Percentiles rank a stretch among this genome's conserved stretches.
These are phyloP conservation scores for Capromys pilorides DNA, from an alignment of 2,797 vertebrate genomes.

Conservation along the genomic window DNA sequence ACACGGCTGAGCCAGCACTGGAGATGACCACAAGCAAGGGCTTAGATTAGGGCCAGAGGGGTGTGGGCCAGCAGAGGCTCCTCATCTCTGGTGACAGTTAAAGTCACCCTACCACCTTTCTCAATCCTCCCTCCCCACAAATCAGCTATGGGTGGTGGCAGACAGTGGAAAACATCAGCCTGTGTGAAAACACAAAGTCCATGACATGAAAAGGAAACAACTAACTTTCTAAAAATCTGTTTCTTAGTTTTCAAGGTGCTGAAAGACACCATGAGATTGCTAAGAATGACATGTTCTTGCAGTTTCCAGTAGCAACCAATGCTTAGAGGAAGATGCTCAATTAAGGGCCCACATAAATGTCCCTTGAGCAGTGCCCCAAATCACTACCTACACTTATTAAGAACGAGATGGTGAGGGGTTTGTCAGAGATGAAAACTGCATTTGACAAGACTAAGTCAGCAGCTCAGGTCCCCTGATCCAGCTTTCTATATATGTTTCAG, in stretches of 20 bases:
- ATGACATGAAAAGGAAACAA: not conserved
- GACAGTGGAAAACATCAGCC: not conserved
- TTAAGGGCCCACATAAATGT: not conserved
- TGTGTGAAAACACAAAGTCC: not conserved
- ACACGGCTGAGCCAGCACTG: not conserved
- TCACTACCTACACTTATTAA: not conserved
- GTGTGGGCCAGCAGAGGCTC: not conserved
- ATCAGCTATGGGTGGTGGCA: not conserved
- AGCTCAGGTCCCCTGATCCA: not conserved
- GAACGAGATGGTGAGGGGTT: not conserved
- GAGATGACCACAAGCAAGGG: not conserved
- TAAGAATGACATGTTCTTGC: not conserved
- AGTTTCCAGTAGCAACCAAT: not conserved
- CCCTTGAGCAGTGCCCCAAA: not conserved
- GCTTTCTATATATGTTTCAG: not conserved
- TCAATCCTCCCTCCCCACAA: not conserved
- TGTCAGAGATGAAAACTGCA: not conserved
- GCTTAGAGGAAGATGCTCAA: not conserved
- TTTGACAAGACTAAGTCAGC: not conserved
- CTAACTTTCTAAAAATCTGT: not conserved
- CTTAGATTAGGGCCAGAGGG: accelerated
- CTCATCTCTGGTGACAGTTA: not conserved
- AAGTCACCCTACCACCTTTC: not conserved
- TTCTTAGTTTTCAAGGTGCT: not conserved
- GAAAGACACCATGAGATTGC: not conserved